phyloP scores from a whole-genome alignment of 1,140 invertebrate genomes.

The Venustaconcha ellipsiformis region DNA sequence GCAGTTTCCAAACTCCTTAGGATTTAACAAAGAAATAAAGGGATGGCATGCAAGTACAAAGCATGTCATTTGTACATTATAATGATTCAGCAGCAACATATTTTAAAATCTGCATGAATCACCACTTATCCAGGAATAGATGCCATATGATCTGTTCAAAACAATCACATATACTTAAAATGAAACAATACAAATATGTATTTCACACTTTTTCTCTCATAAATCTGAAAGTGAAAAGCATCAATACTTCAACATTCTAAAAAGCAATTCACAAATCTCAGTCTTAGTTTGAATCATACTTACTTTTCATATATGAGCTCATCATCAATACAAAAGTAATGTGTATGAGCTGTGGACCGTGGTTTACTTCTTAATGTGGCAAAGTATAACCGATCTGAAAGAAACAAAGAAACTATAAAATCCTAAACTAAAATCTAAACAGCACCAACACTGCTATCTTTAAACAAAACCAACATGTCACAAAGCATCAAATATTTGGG shows the following conservation, averaged over 20 bases:
- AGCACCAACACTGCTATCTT: too few relatives aligned
- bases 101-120: neutral
- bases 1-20: too few relatives aligned
- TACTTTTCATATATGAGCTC: conserved; percentile 93
- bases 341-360: conserved; percentile 83
- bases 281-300: conserved; percentile 27
- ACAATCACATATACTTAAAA: neutral
- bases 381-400: conserved; percentile 91
- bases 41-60: too few relatives aligned
- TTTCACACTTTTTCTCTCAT: neutral
- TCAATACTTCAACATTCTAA: neutral
- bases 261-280: neutral
- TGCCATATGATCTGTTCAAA: neutral
- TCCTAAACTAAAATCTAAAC: too few relatives aligned
- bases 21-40: too few relatives aligned
- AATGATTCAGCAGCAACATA: too few relatives aligned
- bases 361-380: conserved; percentile 86
- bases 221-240: neutral
- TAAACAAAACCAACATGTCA: too few relatives aligned
- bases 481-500: too few relatives aligned
- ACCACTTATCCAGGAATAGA: neutral
- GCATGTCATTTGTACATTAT: too few relatives aligned
- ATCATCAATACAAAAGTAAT: conserved; percentile 94
- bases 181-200: neutral
- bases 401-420: neutral